phyloP scores from a whole-genome alignment of 1,140 invertebrate genomes.

The Macrotrachela quadricornifera region DNA sequence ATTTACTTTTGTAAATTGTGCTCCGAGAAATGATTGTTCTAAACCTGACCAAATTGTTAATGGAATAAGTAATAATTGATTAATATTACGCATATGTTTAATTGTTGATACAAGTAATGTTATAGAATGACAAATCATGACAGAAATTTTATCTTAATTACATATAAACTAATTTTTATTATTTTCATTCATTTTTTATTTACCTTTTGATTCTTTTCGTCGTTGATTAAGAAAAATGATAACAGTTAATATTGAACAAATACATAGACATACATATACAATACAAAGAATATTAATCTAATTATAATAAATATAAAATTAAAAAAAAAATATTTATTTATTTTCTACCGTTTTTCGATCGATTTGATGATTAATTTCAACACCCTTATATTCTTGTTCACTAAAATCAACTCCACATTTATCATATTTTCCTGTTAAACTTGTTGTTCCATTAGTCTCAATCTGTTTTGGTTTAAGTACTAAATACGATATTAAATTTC shows the following conservation, averaged over 20 bases:
- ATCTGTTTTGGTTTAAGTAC: conserved; percentile 39
- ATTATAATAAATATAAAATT: background rate
- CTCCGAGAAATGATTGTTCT: conserved; percentile 82
- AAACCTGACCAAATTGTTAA: conserved; percentile 87
- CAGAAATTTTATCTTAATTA: background rate
- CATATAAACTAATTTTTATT: background rate
- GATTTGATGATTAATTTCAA: background rate
- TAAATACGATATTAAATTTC: conserved; percentile 80
- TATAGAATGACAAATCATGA: conserved; percentile 20
- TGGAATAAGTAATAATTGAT: conserved; percentile 68
- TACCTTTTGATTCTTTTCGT: background rate
- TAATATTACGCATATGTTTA: conserved; percentile 48
- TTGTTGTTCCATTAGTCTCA: conserved; percentile 7
- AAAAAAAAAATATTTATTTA: background rate
- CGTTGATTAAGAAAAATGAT: background rate
- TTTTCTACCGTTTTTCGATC: background rate
- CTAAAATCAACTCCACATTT: conserved; percentile 62
- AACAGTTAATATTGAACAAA: background rate
- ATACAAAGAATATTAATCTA: background rate
- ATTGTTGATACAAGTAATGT: conserved; percentile 65
- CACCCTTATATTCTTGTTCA: background rate
- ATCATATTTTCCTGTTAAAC: conserved; percentile 1
- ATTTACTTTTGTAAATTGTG: conserved; percentile 66
- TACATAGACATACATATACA: background rate
- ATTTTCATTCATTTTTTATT: background rate